Conservation (phyloP, 2,797 vertebrate species). For the Melanotaenia parkinsoni region DNA sequence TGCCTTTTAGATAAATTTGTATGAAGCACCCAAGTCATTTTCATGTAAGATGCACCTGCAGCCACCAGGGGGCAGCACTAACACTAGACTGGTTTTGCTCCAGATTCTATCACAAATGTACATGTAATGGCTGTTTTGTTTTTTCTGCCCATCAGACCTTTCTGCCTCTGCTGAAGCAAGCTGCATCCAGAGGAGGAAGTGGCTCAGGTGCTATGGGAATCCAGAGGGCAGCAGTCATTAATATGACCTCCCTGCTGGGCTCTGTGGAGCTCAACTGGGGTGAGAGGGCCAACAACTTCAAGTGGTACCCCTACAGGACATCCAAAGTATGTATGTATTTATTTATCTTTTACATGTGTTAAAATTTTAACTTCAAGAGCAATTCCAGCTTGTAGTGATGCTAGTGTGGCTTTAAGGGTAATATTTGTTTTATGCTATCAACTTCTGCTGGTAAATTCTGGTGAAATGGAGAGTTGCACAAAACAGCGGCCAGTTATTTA, state of each 20-base stretch:
- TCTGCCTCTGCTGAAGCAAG: constrained; percentile 80
- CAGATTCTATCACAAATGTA: neutral
- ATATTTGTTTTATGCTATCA: no score
- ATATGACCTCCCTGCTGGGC: constrained; percentile 80
- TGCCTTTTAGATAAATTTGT: neutral
- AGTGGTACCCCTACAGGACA: constrained; percentile 84
- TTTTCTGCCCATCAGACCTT: constrained; percentile 59
- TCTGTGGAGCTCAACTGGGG: constrained; percentile 80
- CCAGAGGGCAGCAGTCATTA: constrained; percentile 82
- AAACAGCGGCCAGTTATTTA: no score
- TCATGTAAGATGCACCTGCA: neutral
- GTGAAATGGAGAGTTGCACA: no score
- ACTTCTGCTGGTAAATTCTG: no score
- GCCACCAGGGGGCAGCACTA: constrained; percentile 41
- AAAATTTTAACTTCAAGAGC: no score
- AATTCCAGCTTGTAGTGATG: no score
- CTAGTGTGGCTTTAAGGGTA: no score
- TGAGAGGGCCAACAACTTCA: constrained; percentile 55
- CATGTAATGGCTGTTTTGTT: neutral
- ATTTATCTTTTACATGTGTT: neutral
- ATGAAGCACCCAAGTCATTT: neutral
- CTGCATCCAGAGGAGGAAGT: constrained; percentile 68
- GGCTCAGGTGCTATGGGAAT: constrained; percentile 71
- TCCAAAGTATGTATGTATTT: constrained; percentile 76
- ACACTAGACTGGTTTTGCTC: neutral